These are phyloP conservation scores for Motacilla tschutschensis DNA, from an alignment of 2,113 vertebrate genomes.

Conservation along the genomic window DNA sequence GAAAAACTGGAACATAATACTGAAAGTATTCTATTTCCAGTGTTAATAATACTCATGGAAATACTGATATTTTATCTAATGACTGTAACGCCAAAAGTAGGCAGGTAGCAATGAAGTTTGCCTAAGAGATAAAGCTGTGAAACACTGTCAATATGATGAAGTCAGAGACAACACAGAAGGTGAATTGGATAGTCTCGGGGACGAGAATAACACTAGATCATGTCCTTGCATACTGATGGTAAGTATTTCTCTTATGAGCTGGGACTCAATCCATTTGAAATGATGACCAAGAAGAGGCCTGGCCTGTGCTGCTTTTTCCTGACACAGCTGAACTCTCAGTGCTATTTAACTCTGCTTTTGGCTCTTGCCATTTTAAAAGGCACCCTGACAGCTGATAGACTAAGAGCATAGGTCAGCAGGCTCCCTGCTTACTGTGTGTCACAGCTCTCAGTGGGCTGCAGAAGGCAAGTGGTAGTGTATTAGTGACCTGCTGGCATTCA, in stretches of 20 bases:
- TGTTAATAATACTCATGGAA: not conserved
- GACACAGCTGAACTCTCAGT: not conserved
- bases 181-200: not conserved
- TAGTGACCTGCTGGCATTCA: not conserved
- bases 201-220: not conserved
- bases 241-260: not conserved
- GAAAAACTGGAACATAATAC: not conserved
- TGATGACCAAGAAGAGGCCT: not conserved
- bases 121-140: not conserved
- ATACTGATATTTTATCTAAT: not conserved
- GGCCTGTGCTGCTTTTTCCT: not conserved
- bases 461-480: not conserved
- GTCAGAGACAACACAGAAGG: not conserved
- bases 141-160: not conserved
- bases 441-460: not conserved
- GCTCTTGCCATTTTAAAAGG: not conserved
- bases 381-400: not conserved
- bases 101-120: not conserved
- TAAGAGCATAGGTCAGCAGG: not conserved
- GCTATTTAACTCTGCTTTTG: not conserved
- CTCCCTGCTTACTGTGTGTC: not conserved
- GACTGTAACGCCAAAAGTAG: not conserved
- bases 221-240: not conserved
- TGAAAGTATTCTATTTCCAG: not conserved
- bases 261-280: not conserved